A percentile compares a stretch with the other conserved stretches of the same genome.
Evolutionary conservation across 1,140 invertebrate genomes (phyloP).

Genomic region (Papilio polytes): DNA sequence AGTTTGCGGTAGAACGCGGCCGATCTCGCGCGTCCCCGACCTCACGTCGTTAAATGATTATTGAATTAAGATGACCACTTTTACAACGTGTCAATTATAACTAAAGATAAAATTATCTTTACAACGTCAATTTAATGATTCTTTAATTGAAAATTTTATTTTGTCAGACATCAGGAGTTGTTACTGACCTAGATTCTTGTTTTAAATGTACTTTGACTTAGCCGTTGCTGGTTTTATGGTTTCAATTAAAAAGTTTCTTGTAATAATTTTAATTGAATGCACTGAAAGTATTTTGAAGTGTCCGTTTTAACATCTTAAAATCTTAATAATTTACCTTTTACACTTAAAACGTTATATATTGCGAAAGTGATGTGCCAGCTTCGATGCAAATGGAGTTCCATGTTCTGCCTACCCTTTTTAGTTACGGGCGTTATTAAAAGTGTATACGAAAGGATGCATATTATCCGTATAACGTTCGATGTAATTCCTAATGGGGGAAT

Average conservation of each 20-base stretch:
- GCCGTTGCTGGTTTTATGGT: not conserved
- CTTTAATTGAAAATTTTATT: conserved; percentile 10
- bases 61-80: conserved; percentile 24
- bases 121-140: conserved; percentile 2
- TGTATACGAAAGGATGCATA: not conserved
- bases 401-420: too few relatives aligned
- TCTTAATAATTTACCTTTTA: too few relatives aligned
- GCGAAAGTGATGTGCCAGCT: too few relatives aligned
- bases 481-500: not conserved
- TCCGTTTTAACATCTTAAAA: too few relatives aligned
- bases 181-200: not conserved
- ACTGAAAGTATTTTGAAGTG: not conserved
- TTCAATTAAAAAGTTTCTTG: not conserved
- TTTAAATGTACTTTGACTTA: not conserved
- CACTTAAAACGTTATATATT: too few relatives aligned
- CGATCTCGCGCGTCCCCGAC: conserved; percentile 36
- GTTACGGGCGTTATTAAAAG: not conserved
- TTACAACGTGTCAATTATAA: conserved; percentile 26
- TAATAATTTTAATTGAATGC: not conserved
- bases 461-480: not conserved
- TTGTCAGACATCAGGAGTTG: not conserved
- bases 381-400: too few relatives aligned
- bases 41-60: conserved; percentile 16
- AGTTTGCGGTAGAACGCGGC: conserved; percentile 31
- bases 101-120: conserved; percentile 13